A percentile compares a stretch with the other conserved stretches of the same genome.
Evolutionary conservation across 2,113 vertebrate genomes (phyloP).

Genomic region (Rhombomys opimus): DNA sequence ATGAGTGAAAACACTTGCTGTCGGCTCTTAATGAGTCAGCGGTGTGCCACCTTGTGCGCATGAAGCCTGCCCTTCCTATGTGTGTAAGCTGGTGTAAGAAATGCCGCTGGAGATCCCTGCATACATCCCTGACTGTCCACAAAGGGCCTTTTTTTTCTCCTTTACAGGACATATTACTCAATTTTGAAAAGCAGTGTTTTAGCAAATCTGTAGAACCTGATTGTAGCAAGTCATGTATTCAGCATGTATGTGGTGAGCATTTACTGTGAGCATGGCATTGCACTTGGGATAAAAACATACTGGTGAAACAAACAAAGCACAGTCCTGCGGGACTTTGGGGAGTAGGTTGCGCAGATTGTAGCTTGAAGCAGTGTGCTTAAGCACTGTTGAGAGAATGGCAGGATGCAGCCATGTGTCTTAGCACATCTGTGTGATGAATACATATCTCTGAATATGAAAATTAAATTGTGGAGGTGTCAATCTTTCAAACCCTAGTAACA

Average conservation of each 20-base stretch:
- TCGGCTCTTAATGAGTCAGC: background rate
- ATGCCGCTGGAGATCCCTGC: background rate
- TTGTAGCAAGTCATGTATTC: background rate
- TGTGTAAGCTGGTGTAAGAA: background rate
- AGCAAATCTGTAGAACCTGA: background rate
- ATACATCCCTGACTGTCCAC: background rate
- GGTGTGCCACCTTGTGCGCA: rapidly evolving
- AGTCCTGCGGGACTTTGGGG: background rate
- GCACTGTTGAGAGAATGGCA: background rate
- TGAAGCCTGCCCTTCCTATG: background rate
- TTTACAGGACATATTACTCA: background rate
- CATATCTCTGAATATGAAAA: conserved; percentile 24
- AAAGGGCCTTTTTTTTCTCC: background rate
- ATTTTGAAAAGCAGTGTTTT: background rate
- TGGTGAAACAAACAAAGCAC: background rate
- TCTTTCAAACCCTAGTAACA: background rate
- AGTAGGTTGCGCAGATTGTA: background rate
- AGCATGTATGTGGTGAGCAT: background rate
- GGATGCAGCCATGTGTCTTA: background rate
- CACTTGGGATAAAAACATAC: background rate
- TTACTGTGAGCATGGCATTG: background rate
- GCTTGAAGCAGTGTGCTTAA: background rate
- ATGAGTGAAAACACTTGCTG: background rate
- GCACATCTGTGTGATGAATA: background rate
- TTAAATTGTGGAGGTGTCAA: background rate